Base-by-base conservation (phyloP, 2,888 invertebrate species). In the Syrphus vitripennis region DNA sequence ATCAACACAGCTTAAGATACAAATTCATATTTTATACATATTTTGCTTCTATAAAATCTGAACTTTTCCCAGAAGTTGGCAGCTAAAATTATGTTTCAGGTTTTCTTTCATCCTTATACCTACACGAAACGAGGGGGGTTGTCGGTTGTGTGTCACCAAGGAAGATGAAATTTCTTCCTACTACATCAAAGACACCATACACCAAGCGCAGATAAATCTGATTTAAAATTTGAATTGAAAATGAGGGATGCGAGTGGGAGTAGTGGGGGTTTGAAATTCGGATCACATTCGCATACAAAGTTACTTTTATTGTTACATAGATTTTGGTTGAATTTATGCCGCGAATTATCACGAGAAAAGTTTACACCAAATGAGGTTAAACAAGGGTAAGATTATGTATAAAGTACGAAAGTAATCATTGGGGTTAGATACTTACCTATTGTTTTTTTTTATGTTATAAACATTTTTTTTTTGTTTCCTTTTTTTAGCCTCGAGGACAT, bases 1-100 rank as follows among this genome's bases (percentile, higher is more conserved):
- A 67, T 80, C 80, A 80, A 76, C 71, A 80, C 71, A 80, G 71
- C 83, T 84, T 80, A 75, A 37, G 79, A 70, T 70, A 76, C 83
- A 84, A 84, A 84, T 84, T 84, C 83, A 80, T 84, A 80, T 84
- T 76, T 84, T 76, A 80, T 80, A 71, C 79, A 57, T n/a, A n/a
- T 50, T 26, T 67, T 4, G 24, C 34, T 42, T 48, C 26, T 37
- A 12, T 70, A 63, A 31, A 42, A 26, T 65, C 65, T 72, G 65
- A 79, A 79, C 79, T 72, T 79, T 37, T 31, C 40, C 50, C 69
- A 26, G 29, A 63, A 76, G 80, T 80, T 77, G 71, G 69, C 50
- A 53, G 72, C 57, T 63, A 57, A 69, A 78, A 83, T 78, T 63
- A 78, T 74, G 59, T 71, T 71, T 75, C 67, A 45, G 29, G 31